Evolutionary conservation across 1,140 invertebrate genomes (phyloP), one percentile per base, ranked within the genome.

Genomic region (Euwallacea fornicatus): DNA sequence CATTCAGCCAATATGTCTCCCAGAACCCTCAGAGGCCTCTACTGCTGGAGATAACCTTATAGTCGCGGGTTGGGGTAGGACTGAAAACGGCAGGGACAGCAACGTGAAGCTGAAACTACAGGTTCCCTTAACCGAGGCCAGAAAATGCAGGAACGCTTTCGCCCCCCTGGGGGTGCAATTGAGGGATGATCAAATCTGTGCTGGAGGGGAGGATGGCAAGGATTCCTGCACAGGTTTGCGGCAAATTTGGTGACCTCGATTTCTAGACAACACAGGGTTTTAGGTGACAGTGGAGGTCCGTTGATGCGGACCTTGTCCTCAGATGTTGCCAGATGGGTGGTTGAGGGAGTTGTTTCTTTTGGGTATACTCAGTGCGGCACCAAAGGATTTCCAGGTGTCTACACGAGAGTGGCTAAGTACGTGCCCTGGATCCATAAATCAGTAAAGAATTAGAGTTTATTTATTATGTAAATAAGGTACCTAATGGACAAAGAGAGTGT

Each of bases 1-100:
- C 72, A 85, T 92, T 13, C 82, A 85, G 74, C 88, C 91, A 0
- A 87, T 92, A 50, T 93, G 92, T 75, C 78, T 93, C 6, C 90
- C 91, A 2, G 73, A 75, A 0, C 73, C 75, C 4, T 65, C 53
- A 6, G 74, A 77, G 58, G 76, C 72, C 13, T 72, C 77, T 0
- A 77, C 78, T 4, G 50, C 82, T 2, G 79, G 79, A 0, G 58
- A 78, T 6, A 80, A 74, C 9, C 79, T 88, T 0, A 82, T 82
- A 7, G 85, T 88, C 0, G 86, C 89, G 7, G 90, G 90, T 6
- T 91, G 90, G 90, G 90, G 90, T 8, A 83, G 79, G 66, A 87
- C 86, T 2, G 85, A 87, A 69, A 78, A 62, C 4, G 77, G 74
- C 1, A 80, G 78, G 3, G 74, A 77, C 0, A 87, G 85, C 4